Conservation (phyloP, 2,797 vertebrate species). For the Danio albolineatus region DNA sequence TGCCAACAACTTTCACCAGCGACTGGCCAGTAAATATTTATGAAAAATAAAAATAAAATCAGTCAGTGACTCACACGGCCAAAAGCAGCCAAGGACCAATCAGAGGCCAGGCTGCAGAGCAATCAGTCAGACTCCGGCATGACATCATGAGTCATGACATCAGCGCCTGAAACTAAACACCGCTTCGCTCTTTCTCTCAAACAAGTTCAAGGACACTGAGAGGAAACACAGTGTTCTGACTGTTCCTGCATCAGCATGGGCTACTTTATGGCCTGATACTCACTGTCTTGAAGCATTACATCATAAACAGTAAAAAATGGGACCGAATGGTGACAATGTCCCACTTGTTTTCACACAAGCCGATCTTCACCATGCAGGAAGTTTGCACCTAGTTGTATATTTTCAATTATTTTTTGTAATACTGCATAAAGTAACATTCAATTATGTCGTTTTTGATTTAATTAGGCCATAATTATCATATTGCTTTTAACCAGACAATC, state of each 20-base stretch:
- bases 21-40: constrained; percentile 36
- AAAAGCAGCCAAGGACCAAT: constrained; percentile 16
- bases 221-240: constrained; percentile 60
- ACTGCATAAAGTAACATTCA: constrained; percentile 64
- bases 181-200: constrained; percentile 38
- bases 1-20: background rate
- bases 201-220: constrained; percentile 26
- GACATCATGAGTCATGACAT: constrained; percentile 75
- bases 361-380: background rate
- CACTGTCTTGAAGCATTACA: constrained; percentile 22
- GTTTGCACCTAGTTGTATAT: background rate
- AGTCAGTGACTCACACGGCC: constrained; percentile 34
- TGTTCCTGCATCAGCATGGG: constrained; percentile 74
- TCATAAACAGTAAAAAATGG: constrained; percentile 11
- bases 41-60: constrained; percentile 28
- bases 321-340: background rate
- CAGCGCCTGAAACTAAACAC: constrained; percentile 70
- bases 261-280: constrained; percentile 64
- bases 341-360: background rate
- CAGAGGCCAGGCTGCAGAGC: constrained; percentile 19
- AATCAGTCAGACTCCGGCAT: constrained; percentile 41
- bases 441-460: background rate
- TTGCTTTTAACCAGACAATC: too few relatives aligned
- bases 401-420: background rate
- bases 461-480: too few relatives aligned